Percentiles rank a stretch among this genome's conserved stretches.
These are phyloP conservation scores for Cephalopterus ornatus DNA, from an alignment of 2,113 vertebrate species.

Conservation along the genomic window DNA sequence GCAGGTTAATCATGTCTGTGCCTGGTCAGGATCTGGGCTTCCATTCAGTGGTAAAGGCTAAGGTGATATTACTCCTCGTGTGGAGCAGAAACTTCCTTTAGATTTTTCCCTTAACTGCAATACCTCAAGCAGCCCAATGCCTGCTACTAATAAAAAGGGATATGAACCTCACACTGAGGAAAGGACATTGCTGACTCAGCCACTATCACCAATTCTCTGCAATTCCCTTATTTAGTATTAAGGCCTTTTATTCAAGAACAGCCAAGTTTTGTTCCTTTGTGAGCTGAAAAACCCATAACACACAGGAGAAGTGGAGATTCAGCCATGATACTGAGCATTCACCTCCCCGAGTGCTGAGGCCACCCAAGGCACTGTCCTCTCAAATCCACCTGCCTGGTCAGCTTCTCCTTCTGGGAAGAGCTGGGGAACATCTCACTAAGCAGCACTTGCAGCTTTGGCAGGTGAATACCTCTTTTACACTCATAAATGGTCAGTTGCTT, in stretches of 20 bases:
- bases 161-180: background rate
- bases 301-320: background rate
- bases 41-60: background rate
- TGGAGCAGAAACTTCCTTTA: background rate
- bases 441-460: background rate
- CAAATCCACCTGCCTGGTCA: background rate
- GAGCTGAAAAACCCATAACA: background rate
- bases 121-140: background rate
- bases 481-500: background rate
- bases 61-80: background rate
- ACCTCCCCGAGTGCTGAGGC: fast-evolving
- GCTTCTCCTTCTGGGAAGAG: background rate
- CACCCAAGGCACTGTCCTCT: background rate
- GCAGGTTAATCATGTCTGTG: background rate
- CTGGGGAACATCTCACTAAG: background rate
- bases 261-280: background rate
- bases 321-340: background rate
- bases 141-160: background rate
- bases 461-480: background rate
- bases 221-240: background rate
- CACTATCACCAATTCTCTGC: background rate
- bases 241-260: background rate
- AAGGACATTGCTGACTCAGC: background rate
- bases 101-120: background rate
- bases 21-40: background rate